These are phyloP conservation scores for Malurus melanocephalus DNA, from an alignment of 2,113 vertebrate species.

Conservation along the genomic window DNA sequence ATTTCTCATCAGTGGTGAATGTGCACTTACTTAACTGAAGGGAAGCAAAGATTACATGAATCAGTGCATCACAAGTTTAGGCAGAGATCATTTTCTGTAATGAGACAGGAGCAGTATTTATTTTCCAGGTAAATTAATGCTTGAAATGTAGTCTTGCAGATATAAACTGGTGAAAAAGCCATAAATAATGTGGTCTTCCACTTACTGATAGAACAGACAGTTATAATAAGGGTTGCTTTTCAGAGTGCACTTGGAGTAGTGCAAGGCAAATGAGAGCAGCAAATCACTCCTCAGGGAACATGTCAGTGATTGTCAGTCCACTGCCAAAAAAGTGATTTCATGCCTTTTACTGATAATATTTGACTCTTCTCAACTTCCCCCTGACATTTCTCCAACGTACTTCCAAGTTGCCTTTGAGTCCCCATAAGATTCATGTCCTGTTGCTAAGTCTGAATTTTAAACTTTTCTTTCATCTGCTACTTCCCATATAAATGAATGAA, in stretches of 20 bases:
- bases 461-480: background rate
- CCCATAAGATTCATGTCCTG: background rate
- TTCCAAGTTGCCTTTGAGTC: background rate
- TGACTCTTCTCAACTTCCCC: background rate
- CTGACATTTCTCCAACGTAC: background rate
- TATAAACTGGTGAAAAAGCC: constrained; percentile 15
- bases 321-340: constrained; percentile 23
- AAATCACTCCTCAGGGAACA: background rate
- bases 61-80: background rate
- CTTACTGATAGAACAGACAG: background rate
- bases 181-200: background rate
- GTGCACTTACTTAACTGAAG: background rate
- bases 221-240: background rate
- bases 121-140: constrained; percentile 23
- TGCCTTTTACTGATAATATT: background rate
- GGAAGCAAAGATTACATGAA: background rate
- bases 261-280: background rate
- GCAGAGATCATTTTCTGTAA: background rate
- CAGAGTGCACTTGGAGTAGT: background rate
- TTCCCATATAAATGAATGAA: background rate
- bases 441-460: background rate
- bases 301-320: background rate
- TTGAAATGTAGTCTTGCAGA: constrained; percentile 12
- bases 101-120: background rate
- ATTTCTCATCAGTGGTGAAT: background rate